Evolutionary conservation across 2,797 vertebrate species (phyloP), one percentile per base, ranked within the genome.

Genomic region (Platalea minor): DNA sequence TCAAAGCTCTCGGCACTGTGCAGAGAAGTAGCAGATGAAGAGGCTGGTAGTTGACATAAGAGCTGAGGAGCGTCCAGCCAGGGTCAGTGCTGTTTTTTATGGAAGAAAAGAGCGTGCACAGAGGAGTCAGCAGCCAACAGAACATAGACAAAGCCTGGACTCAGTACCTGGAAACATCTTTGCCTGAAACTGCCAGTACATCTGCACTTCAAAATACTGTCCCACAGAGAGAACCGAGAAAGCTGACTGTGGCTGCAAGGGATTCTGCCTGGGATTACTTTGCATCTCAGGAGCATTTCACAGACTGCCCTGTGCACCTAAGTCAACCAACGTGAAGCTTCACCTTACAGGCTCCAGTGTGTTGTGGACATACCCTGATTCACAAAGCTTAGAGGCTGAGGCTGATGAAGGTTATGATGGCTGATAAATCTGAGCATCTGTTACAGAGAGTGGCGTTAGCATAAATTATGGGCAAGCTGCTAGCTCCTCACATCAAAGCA

Each of bases 21-120:
- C 78, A 70, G 81, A 76, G 63, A 61, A 73, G 78, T 17, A 75
- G 74, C 86, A 93, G 91, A 79, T 92, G 83, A 96, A 56, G 86
- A 91, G 91, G 86, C 0, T 2, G 48, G 35, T 46, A 89, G 56
- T 3, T 94, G 68, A 82, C 63, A 37, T 24, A 82, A 89, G 74
- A 89, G 59, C 74, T 69, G 60, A 63, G 54, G 59, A 93, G 51
- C n/a, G 77, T 39, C 51, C 81, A 85, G 59, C 51, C 68, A 81
- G 75, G 54, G 31, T 19, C 57, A 73, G 61, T 19, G n/a, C 13
- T 48, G 63, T 4, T 4, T 91, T 93, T 76, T 56, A 26, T 56
- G 46, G 67, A 46, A 35, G 89, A 85, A 26, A 14, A n/a, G 41
- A 59, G 35, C 0, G 0, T 7, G 33, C 41, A 87, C 25, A 35